phyloP scores from a whole-genome alignment of 2,113 vertebrate genomes.

The Chloroceryle aenea region DNA sequence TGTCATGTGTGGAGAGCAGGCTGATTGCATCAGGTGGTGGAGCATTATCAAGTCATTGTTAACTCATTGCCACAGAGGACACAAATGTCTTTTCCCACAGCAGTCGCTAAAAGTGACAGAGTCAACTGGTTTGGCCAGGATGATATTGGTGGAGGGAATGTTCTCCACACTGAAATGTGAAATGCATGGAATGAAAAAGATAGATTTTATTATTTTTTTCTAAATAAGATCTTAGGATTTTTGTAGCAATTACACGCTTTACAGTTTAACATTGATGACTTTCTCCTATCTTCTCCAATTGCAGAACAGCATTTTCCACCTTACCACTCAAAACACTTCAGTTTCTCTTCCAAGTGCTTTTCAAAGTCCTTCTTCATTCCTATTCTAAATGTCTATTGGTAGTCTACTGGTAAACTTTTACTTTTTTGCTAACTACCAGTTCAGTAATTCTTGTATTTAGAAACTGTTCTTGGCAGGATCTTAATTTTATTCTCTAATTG shows the following conservation, averaged over 20 bases:
- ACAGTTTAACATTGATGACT: neutral
- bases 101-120: neutral
- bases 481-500: neutral
- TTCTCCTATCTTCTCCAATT: neutral
- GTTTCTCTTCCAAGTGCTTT: neutral
- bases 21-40: conserved; percentile 37
- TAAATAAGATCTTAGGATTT: neutral
- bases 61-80: conserved; percentile 23
- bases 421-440: neutral
- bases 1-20: conserved; percentile 20
- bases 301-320: neutral
- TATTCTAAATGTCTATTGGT: neutral
- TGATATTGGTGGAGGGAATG: neutral
- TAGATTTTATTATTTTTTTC: neutral
- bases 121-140: neutral
- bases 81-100: conserved; percentile 2
- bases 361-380: neutral
- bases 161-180: neutral
- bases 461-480: neutral
- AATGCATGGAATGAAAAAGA: neutral
- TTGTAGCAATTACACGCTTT: neutral
- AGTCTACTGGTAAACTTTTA: neutral
- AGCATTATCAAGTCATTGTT: conserved; percentile 42
- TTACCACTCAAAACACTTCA: neutral
- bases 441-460: neutral